A percentile compares a stretch with the other conserved stretches of the same genome.
Conservation (phyloP, 1,140 invertebrate genomes). For the Ips typographus region DNA sequence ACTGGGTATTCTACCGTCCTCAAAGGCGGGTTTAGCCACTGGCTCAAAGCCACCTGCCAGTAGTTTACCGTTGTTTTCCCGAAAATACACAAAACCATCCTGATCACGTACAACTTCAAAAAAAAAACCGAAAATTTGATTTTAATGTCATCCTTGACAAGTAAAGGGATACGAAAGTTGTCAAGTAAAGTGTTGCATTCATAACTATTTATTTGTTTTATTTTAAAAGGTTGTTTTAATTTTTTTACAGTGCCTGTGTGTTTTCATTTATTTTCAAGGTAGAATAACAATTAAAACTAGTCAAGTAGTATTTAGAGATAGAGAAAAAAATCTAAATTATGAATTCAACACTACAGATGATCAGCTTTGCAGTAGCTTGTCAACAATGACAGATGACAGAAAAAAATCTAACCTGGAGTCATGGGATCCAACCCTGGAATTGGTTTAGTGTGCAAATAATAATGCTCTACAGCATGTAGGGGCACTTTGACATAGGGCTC, state of each 20-base stretch:
- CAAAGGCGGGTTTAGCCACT: conserved; percentile 85
- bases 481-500: conserved; percentile 87
- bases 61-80: conserved; percentile 77
- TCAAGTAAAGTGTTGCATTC: not conserved
- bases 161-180: too few relatives aligned
- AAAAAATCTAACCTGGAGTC: conserved; percentile 61
- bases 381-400: not conserved
- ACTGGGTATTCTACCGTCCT: conserved; percentile 70
- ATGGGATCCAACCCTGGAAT: conserved; percentile 69
- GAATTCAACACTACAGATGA: too few relatives aligned
- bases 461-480: conserved; percentile 90
- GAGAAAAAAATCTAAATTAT: too few relatives aligned
- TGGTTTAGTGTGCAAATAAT: conserved; percentile 85
- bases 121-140: too few relatives aligned
- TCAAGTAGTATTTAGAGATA: too few relatives aligned
- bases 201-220: not conserved
- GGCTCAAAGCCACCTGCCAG: conserved; percentile 87
- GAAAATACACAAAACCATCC: conserved; percentile 85
- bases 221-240: not conserved
- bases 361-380: too few relatives aligned
- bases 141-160: too few relatives aligned
- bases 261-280: too few relatives aligned
- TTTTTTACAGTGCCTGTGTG: too few relatives aligned
- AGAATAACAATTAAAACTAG: too few relatives aligned
- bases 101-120: conserved; percentile 80